Base-by-base conservation (phyloP, 2,113 vertebrate genomes). In the Vimba vimba region DNA sequence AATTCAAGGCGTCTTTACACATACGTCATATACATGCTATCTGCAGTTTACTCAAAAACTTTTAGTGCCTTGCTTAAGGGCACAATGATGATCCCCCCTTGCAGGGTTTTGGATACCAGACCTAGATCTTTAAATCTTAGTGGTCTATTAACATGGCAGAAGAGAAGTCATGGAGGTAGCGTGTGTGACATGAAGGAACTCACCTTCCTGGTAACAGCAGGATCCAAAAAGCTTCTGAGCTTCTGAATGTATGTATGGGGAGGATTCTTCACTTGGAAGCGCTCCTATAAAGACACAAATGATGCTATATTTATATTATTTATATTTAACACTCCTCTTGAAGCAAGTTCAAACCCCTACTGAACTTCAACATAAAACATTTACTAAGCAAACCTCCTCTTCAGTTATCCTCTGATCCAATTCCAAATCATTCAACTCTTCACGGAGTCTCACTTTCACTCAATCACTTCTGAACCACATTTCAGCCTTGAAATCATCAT, bases 191-290 rank as follows among this genome's bases (percentile, higher is more conserved):
- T 23, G 25, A 23, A 55, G 47, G 27, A 59, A 80, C 89, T 93
- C 87, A 98, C 97, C 97, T 98, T 98, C 50, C 97, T 95, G 0
- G 97, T 97, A 80, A 98, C 97, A 0, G 95, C 96, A 0, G 97
- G 97, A 90, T 99, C 97, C 39, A 99, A 91, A 92, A 97, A 98
- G 81, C 97, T 96, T 91, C 95, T 94, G 47, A 99, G 95, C 90
- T 98, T 98, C 93, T 97, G 97, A 91, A 99, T 98, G 68, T 98
- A 99, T 3, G 97, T 96, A 30, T 98, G 97, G 2, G 97, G 97
- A 19, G 97, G 97, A 88, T 97, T 98, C 92, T 99, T 99, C 92
- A 98, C 98, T 93, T 98, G 97, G 88, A 99, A 98, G 5, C 97
- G 91, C 89, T 98, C 98, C 98, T 99, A 83, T 68, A 86, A 85